Percentiles rank a stretch among this genome's conserved stretches.
Conservation (phyloP, 2,888 invertebrate species). For the Gastrophysa polygoni region DNA sequence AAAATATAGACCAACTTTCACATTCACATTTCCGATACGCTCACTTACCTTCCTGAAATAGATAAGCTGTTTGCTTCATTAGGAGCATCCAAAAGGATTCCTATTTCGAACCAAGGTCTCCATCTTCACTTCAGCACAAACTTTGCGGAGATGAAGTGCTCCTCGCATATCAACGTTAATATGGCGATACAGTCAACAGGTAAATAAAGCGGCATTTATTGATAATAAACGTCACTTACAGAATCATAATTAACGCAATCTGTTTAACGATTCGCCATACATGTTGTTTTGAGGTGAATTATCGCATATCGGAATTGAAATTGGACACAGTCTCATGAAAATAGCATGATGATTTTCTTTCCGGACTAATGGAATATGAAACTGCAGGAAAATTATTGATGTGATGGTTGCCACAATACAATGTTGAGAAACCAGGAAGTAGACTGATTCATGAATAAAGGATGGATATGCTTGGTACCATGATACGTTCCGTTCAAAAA, state of each 20-base stretch:
- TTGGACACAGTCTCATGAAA: background rate
- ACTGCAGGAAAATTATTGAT: background rate
- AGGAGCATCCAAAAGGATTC: no score
- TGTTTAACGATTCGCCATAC: conserved; percentile 4
- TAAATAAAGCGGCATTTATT: conserved; percentile 12
- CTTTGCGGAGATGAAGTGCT: background rate
- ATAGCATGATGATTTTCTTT: background rate
- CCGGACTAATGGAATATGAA: background rate
- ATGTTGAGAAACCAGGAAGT: no score
- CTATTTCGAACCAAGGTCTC: background rate
- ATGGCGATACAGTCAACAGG: conserved; percentile 11
- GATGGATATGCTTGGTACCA: no score
- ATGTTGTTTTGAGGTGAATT: conserved; percentile 7
- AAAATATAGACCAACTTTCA: no score
- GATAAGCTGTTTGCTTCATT: no score
- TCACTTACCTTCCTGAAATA: no score
- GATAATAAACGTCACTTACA: conserved; percentile 17
- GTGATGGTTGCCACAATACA: no score
- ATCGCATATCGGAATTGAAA: background rate
- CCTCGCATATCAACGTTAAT: conserved; percentile 3
- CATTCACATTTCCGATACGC: no score
- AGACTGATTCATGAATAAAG: no score
- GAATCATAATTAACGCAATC: conserved; percentile 10
- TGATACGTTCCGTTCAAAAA: no score
- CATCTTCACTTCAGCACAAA: background rate